These are phyloP conservation scores for Cebidichthys violaceus DNA, from an alignment of 2,113 vertebrate genomes.

Conservation along the genomic window DNA sequence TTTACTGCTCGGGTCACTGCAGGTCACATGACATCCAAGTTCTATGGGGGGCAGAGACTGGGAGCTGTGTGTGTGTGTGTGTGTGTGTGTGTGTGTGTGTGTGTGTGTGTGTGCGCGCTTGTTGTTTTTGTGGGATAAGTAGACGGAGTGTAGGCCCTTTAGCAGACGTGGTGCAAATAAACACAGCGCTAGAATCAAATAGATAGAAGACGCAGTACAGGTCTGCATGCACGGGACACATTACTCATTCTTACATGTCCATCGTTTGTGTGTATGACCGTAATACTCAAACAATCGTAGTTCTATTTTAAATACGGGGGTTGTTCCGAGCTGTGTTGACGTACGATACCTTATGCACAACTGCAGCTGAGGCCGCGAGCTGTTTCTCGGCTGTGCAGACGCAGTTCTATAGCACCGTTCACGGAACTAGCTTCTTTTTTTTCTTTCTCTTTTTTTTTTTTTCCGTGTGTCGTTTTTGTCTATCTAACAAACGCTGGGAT, in stretches of 20 bases:
- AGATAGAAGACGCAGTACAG: slow-evolving; percentile 50
- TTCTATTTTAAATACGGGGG: slow-evolving; percentile 29
- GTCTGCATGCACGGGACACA: slow-evolving; percentile 75
- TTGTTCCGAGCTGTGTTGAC: slow-evolving; percentile 53
- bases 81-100: too few relatives aligned
- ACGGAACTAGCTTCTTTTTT: slow-evolving; percentile 7
- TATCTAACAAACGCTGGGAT: slow-evolving; percentile 59
- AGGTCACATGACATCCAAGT: slow-evolving; percentile 52
- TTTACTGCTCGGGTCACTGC: slow-evolving; percentile 44
- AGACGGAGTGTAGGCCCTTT: slow-evolving; percentile 67
- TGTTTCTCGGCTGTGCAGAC: slow-evolving; percentile 51
- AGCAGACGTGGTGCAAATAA: slow-evolving; percentile 65
- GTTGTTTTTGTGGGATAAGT: slow-evolving; percentile 36
- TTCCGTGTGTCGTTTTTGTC: slow-evolving; percentile 6
- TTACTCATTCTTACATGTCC: slow-evolving; percentile 72
- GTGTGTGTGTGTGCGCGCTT: slow-evolving; percentile 49
- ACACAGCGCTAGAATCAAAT: slow-evolving; percentile 56
- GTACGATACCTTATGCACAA: slow-evolving; percentile 62
- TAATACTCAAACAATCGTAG: slow-evolving; percentile 49
- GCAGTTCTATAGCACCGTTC: slow-evolving; percentile 51
- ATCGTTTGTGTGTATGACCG: slow-evolving; percentile 60
- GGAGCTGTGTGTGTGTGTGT: slow-evolving; percentile 52
- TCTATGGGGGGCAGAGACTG: slow-evolving; percentile 67
- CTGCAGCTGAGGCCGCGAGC: slow-evolving; percentile 50
- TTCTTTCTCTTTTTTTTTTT: background rate